Evolutionary conservation across 2,888 invertebrate species (phyloP).

Genomic region (Bruchidius siliquastri): DNA sequence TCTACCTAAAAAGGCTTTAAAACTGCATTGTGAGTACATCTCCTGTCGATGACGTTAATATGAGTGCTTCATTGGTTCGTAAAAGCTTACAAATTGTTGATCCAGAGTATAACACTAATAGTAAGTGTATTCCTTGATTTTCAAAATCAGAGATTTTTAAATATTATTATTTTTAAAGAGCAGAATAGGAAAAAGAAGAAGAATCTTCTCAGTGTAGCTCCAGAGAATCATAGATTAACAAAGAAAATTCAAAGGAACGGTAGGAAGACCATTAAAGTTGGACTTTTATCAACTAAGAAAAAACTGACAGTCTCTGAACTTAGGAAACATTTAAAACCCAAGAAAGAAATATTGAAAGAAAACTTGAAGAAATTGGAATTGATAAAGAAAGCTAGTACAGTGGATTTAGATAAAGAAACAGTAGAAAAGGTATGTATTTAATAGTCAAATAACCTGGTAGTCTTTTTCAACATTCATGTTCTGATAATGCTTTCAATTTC

Average conservation of each 20-base stretch:
- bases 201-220: neutral
- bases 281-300: conserved; percentile 26
- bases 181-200: neutral
- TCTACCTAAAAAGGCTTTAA: too few species aligned
- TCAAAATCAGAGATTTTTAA: neutral
- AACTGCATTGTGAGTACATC: neutral
- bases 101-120: conserved; percentile 23
- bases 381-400: conserved; percentile 34
- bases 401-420: conserved; percentile 36
- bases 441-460: too few species aligned
- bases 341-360: conserved; percentile 36
- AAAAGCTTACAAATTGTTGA: conserved; percentile 41
- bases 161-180: neutral
- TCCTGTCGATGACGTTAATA: conserved; percentile 13
- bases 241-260: neutral
- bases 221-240: neutral
- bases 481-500: too few species aligned
- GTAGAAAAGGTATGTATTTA: conserved; percentile 25
- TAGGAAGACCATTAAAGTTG: neutral
- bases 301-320: conserved; percentile 40
- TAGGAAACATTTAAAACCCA: conserved; percentile 33
- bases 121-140: conserved; percentile 8
- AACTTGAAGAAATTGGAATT: conserved; percentile 39
- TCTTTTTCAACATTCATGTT: too few species aligned
- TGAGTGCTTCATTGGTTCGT: conserved; percentile 41